These are phyloP conservation scores for human (Homo sapiens) DNA, from an alignment of 2,113 vertebrate species.

Conservation along the genomic window GRCh38 chr17:39471501-39472000, in stretches of 20 bases:
- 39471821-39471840: constrained; percentile 19
- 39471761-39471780: constrained; percentile 88
- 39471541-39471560: constrained; percentile 73
- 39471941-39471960: not conserved
- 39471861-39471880: constrained; percentile 37
- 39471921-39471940: constrained; percentile 35
- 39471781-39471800: constrained; percentile 22
- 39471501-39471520: constrained; percentile 79
- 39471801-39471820: not conserved
- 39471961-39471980: not conserved
- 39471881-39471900: constrained; percentile 42
- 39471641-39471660: constrained; percentile 85
- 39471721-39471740: constrained; percentile 94
- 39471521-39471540: constrained; percentile 80
- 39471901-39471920: not conserved
- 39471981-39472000: not conserved
- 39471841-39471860: constrained; percentile 20
- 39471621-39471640: constrained; percentile 91
- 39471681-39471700: constrained; percentile 90
- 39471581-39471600: constrained; percentile 81
- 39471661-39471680: constrained; percentile 85
- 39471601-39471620: constrained; percentile 85
- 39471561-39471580: constrained; percentile 78
- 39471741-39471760: constrained; percentile 94
- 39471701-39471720: constrained; percentile 96